These are phyloP conservation scores for Panagrolaimus sp. DNA, from an alignment of 1,140 invertebrate genomes.

Conservation along the genomic window DNA sequence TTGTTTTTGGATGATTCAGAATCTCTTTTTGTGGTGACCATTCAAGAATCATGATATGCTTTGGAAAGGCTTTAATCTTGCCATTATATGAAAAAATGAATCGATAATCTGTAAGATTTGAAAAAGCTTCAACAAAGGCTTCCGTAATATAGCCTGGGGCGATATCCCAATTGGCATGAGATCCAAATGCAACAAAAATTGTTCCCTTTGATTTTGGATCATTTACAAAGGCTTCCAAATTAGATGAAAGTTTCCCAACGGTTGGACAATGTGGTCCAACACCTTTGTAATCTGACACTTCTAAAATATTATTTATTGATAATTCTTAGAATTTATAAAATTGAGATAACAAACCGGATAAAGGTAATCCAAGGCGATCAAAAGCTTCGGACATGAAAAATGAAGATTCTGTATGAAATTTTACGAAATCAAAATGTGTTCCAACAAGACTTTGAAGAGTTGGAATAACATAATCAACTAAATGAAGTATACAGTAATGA, in stretches of 20 bases:
- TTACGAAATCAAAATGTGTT: neutral
- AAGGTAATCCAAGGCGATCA: neutral
- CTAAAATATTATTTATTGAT: neutral
- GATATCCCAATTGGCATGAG: constrained; percentile 37
- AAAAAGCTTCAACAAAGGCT: constrained; percentile 31
- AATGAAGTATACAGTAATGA: neutral
- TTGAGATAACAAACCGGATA: no score
- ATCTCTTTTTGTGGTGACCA: constrained; percentile 45
- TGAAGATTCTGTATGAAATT: neutral
- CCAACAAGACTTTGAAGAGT: neutral
- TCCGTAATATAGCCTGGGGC: constrained; percentile 34
- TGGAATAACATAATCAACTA: neutral
- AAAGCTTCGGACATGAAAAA: neutral
- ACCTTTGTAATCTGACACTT: constrained; percentile 5
- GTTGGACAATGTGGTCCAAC: constrained; percentile 6
- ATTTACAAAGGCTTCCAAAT: constrained; percentile 1
- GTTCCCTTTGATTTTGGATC: constrained; percentile 25
- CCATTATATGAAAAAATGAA: constrained; percentile 45
- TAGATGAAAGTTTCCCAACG: neutral
- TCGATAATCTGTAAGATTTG: constrained; percentile 35
- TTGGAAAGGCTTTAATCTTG: constrained; percentile 18
- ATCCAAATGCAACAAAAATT: constrained; percentile 47
- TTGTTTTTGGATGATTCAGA: constrained; percentile 35
- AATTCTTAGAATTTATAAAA: no score
- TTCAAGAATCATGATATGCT: constrained; percentile 30